Evolutionary conservation across 2,113 vertebrate genomes (phyloP).

Genomic region (Myiopsitta monachus): DNA sequence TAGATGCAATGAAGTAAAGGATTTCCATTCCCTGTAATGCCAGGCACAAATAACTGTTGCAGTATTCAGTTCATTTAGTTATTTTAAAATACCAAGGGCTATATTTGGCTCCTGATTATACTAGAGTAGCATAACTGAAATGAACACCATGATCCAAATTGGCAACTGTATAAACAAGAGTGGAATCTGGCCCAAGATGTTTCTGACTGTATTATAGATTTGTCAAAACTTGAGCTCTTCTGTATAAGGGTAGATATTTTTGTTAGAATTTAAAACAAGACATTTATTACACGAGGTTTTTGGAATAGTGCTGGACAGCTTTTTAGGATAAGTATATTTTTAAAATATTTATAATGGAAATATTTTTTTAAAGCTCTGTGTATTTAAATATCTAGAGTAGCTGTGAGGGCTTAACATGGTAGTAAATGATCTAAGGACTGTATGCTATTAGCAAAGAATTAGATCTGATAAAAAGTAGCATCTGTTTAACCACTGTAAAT

Average conservation of each 20-base stretch:
- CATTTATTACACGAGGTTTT: constrained; percentile 63
- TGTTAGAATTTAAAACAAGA: constrained; percentile 33
- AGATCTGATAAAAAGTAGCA: constrained; percentile 37
- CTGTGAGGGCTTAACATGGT: not conserved
- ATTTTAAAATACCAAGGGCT: constrained; percentile 51
- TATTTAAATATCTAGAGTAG: constrained; percentile 42
- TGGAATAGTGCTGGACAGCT: constrained; percentile 62
- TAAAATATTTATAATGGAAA: constrained; percentile 66
- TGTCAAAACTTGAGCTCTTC: constrained; percentile 51
- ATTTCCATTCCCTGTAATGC: constrained; percentile 8
- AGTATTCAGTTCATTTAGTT: constrained; percentile 1
- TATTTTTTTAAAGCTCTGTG: constrained; percentile 68
- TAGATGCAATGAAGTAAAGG: constrained; percentile 28
- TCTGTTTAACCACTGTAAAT: constrained; percentile 14
- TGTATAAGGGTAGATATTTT: constrained; percentile 51
- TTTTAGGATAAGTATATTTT: constrained; percentile 73
- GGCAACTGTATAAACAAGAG: constrained; percentile 27
- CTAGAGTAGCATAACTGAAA: not conserved
- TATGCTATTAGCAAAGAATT: not conserved
- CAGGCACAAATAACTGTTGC: not conserved
- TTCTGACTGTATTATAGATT: not conserved
- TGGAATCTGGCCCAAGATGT: constrained; percentile 5
- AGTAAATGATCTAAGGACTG: not conserved
- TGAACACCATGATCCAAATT: not conserved
- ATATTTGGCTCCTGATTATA: constrained; percentile 34